Base-by-base conservation (phyloP, 64 coral and sea anemone species). In the Trachythela sp. region DNA sequence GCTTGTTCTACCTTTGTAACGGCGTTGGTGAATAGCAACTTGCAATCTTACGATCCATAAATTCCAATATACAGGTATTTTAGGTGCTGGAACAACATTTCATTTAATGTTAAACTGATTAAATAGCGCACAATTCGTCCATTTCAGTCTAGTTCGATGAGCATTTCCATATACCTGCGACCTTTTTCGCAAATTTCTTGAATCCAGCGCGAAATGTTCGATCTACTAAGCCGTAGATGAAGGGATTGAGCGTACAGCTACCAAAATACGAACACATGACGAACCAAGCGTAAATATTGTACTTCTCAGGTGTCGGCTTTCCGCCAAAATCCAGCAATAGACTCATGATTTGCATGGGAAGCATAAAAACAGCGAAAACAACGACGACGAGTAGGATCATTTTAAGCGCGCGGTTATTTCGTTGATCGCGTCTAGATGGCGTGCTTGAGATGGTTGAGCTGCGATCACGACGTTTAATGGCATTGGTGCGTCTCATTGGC, bases 291-390 rank as follows among this genome's bases (percentile, higher is more conserved):
- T 80, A 80, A 34, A 80, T 80, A 14, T 80, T 38, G 34, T 37
- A 80, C 37, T 39, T 80, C 37, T 37, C 75, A 13, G 31, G 30
- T 8, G 75, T 80, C 30, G 75, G 75, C 35, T 80, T 80, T 22
- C 75, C 75, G 34, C 75, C 75, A 80, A 80, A 80, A 37, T 80
- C 75, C 20, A 80, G 33, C 2, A 80, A 9, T 5, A 80, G 75
- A 8, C 75, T 80, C 75, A 80, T 80, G 75, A 80, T 80, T 80
- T 80, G 75, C 75, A 80, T 35, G 34, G 75, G 75, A 80, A 80
- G 75, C 75, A 80, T 80, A 18, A 80, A 80, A 4, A 80, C 15
- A 15, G 75, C 75, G 8, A 80, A 80, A 35, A 80, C 75, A 1
- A 80, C 37, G 1, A 80, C 75, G 20, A 80, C 75, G 2, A 80